Evolutionary conservation across 2,888 invertebrate species (phyloP).

Genomic region (Orthosia gothica): DNA sequence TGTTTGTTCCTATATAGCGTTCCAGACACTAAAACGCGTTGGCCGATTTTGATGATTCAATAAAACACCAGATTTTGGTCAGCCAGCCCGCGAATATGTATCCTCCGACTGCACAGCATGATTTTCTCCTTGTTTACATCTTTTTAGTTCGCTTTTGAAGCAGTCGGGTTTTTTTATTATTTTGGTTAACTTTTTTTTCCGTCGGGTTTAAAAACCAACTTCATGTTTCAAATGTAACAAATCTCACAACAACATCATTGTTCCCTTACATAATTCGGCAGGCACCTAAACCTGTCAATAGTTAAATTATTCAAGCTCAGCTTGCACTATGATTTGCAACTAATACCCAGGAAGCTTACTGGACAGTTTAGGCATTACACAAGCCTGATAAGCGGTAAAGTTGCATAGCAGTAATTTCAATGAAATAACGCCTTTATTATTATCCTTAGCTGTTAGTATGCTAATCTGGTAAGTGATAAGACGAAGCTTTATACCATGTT

Average conservation of each 20-base stretch:
- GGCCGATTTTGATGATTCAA: no score
- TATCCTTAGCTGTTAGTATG: neutral
- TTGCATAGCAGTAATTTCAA: slow-evolving; percentile 45
- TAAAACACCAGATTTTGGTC: no score
- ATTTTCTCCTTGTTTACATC: no score
- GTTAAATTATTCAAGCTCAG: slow-evolving; percentile 46
- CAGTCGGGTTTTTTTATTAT: no score
- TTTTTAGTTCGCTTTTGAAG: no score
- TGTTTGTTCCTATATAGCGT: no score
- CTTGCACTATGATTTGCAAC: slow-evolving; percentile 51
- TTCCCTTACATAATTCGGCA: slow-evolving; percentile 52
- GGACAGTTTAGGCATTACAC: slow-evolving; percentile 50
- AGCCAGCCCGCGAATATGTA: no score
- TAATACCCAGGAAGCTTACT: slow-evolving; percentile 59
- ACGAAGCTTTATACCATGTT: neutral
- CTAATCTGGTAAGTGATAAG: slow-evolving; percentile 7
- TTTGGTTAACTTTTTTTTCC: no score
- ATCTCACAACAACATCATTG: slow-evolving; percentile 18
- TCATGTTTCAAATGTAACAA: neutral
- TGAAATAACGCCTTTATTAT: slow-evolving; percentile 38
- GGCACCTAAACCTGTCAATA: slow-evolving; percentile 34
- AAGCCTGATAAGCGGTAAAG: slow-evolving; percentile 44
- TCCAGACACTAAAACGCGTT: no score
- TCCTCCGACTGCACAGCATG: no score
- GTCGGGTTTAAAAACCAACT: no score